These are phyloP conservation scores for Chaenogobius annularis DNA, from an alignment of 2,113 vertebrate genomes.

Conservation along the genomic window DNA sequence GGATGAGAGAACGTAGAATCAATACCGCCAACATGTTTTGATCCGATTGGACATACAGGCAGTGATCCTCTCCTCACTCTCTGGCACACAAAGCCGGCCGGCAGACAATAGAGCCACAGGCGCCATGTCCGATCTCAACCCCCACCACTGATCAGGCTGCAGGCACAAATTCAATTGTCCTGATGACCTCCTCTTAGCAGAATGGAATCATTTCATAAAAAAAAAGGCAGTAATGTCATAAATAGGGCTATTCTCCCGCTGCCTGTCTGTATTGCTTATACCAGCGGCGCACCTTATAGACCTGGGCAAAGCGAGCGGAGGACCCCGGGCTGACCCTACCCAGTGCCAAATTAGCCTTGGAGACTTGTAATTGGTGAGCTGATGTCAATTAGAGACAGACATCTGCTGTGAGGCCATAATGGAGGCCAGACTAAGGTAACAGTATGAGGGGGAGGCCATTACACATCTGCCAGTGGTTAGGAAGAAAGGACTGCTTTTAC, in stretches of 20 bases:
- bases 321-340: conserved; percentile 60
- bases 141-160: conserved; percentile 44
- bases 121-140: conserved; percentile 45
- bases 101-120: conserved; percentile 27
- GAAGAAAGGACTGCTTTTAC: conserved; percentile 40
- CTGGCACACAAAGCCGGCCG: conserved; percentile 18
- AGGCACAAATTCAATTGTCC: conserved; percentile 71
- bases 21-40: conserved; percentile 41
- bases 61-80: conserved; percentile 2
- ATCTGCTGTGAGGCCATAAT: conserved; percentile 65
- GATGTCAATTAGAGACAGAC: conserved; percentile 71
- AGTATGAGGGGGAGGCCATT: conserved; percentile 66
- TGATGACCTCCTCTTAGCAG: conserved; percentile 69
- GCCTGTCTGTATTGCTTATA: conserved; percentile 40
- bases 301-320: conserved; percentile 46
- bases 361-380: conserved; percentile 71
- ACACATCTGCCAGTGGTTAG: conserved; percentile 63
- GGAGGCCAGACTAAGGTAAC: conserved; percentile 68
- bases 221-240: conserved; percentile 41
- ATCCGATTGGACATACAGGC: conserved; percentile 47
- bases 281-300: conserved; percentile 29
- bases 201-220: conserved; percentile 59
- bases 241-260: conserved; percentile 59
- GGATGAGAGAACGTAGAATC: conserved; percentile 41
- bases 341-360: conserved; percentile 65